Base-by-base conservation (phyloP, 2,888 invertebrate genomes). In the Brenthis hecate region DNA sequence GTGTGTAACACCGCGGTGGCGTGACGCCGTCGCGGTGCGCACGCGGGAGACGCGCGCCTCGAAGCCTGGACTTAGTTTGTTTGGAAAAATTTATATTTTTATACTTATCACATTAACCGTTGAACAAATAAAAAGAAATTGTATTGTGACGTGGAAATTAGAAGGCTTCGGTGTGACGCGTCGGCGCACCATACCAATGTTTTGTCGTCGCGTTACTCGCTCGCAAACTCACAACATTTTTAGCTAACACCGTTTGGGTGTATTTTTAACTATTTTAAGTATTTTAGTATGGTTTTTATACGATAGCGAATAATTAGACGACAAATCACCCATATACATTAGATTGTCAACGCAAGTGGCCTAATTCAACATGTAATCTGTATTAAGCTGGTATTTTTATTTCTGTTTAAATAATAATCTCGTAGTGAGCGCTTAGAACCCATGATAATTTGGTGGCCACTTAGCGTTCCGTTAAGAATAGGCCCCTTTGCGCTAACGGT, bases 1-100 rank as follows among this genome's bases (percentile, higher is more conserved):
- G 83, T 86, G 85, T 86, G 85, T 85, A 73, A 72, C 66, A 66
- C 68, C 72, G 69, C 78, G 82, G 81, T 81, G 80, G 80, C 81
- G 76, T 69, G 65, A 69, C 74, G 56, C 82, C 84, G 81, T 82
- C 85, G 83, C 80, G 85, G 79, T 76, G 78, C 11, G 56, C 60
- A 78, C 79, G 74, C 72, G 69, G 74, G 77, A 76, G 82, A 81
- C 82, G 77, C 74, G 77, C 75, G 68, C 76, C 80, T 81, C 79
- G 82, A 80, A 80, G 82, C 83, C 79, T 68, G 11, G 43, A n/a
- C 16, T 58, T 71, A 69, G 61, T 72, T 77, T 76, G 70, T 69
- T 76, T 76, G 76, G 69, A 73, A 67, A 77, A 72, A 79, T 77
- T 76, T 79, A 77, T 81, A 81, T 81, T 82, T 82, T 82, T 76